phyloP scores from a whole-genome alignment of 2,113 vertebrate species.

The Cyanocitta stelleri region DNA sequence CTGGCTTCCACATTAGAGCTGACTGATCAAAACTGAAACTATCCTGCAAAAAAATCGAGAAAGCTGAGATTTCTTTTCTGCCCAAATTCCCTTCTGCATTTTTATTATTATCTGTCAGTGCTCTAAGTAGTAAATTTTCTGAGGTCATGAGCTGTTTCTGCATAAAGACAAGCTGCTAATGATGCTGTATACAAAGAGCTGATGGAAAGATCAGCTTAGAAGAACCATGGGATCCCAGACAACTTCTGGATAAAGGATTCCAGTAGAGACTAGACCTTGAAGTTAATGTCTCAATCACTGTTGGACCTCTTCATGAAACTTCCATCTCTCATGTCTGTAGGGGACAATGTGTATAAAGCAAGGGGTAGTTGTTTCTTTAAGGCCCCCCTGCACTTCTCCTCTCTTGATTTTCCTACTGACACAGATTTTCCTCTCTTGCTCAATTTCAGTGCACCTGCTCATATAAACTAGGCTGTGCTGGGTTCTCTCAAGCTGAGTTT shows the following conservation, averaged over 20 bases:
- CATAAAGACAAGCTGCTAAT: not conserved
- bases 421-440: not conserved
- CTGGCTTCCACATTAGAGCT: not conserved
- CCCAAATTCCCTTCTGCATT: not conserved
- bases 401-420: constrained; percentile 1
- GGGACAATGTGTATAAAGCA: not conserved
- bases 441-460: constrained; percentile 11
- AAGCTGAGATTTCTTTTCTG: not conserved
- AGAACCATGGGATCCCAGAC: not conserved
- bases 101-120: not conserved
- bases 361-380: not conserved
- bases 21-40: not conserved
- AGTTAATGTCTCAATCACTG: not conserved
- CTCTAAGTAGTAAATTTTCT: not conserved
- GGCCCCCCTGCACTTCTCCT: not conserved
- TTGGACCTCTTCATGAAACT: not conserved
- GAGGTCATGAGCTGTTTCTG: not conserved
- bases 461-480: not conserved
- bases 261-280: not conserved
- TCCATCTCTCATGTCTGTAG: not conserved
- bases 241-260: not conserved
- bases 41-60: not conserved
- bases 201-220: not conserved
- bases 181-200: not conserved
- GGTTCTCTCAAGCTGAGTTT: not conserved